These are phyloP conservation scores for Andrena flavipes DNA, from an alignment of 2,888 invertebrate species.

Conservation along the genomic window DNA sequence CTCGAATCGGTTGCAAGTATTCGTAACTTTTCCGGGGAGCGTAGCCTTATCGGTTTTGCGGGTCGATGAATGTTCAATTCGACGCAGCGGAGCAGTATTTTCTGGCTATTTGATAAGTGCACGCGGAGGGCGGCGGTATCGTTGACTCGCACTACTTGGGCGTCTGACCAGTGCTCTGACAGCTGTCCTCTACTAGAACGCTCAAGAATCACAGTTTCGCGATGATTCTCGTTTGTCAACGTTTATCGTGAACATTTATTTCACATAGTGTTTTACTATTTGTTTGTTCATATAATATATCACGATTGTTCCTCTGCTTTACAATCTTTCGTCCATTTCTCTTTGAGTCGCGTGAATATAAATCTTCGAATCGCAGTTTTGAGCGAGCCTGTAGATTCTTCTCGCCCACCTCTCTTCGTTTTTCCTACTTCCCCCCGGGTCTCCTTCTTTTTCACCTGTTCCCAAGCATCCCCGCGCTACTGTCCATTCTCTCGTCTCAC, in stretches of 20 bases:
- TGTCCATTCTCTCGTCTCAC: slow-evolving; percentile 57
- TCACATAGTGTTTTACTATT: too few species aligned
- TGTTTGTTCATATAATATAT: too few species aligned
- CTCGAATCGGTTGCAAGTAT: not conserved
- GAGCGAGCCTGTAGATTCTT: slow-evolving; percentile 12
- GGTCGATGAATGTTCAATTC: not conserved
- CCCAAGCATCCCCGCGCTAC: slow-evolving; percentile 46
- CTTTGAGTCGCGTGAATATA: not conserved
- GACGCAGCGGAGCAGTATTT: too few species aligned
- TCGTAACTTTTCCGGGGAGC: not conserved
- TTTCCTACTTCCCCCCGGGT: slow-evolving; percentile 41
- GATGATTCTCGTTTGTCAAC: not conserved
- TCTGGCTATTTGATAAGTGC: too few species aligned
- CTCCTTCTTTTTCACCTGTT: slow-evolving; percentile 57
- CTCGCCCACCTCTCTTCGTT: not conserved
- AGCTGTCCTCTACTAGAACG: not conserved
- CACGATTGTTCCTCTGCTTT: not conserved
- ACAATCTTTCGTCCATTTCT: not conserved
- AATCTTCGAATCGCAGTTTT: not conserved
- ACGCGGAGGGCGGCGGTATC: not conserved
- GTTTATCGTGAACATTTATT: not conserved
- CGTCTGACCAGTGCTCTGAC: not conserved
- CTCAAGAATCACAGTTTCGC: too few species aligned
- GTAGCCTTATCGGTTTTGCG: not conserved
- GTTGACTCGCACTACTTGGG: slow-evolving; percentile 1